phyloP scores from a whole-genome alignment of 2,797 vertebrate species.

The Eurystomus glaucurus region DNA sequence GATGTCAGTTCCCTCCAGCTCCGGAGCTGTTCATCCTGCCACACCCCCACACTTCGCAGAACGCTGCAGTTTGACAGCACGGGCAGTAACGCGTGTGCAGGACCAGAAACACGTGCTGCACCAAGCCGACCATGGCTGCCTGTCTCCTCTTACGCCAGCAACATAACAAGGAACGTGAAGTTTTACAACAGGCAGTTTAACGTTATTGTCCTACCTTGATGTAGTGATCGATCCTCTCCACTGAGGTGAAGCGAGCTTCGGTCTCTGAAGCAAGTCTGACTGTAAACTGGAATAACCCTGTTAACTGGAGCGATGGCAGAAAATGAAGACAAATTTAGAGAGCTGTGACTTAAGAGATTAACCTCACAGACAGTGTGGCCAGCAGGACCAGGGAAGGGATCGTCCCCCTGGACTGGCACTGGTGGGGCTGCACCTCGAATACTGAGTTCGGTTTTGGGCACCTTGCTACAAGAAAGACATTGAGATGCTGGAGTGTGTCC shows the following conservation, averaged over 20 bases:
- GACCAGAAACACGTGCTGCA: not conserved
- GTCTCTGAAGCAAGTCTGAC: conserved; percentile 94
- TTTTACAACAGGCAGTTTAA: not conserved
- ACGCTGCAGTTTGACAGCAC: not conserved
- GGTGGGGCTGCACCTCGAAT: not conserved
- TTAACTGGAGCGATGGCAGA: conserved; percentile 83
- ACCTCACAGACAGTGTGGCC: not conserved
- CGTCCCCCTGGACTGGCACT: fast-evolving
- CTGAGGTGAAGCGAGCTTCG: conserved; percentile 94
- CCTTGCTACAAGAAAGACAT: not conserved
- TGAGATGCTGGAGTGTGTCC: not conserved
- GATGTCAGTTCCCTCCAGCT: not conserved
- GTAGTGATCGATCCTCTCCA: conserved; percentile 93
- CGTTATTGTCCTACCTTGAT: conserved; percentile 87
- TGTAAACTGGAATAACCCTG: conserved; percentile 95
- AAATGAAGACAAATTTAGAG: not conserved
- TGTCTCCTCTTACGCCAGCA: not conserved
- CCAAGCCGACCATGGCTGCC: not conserved
- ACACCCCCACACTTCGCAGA: not conserved
- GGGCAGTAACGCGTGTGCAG: not conserved
- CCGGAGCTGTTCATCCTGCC: not conserved
- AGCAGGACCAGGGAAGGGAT: not conserved
- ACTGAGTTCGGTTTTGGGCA: not conserved
- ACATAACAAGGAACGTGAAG: not conserved
- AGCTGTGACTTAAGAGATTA: not conserved